Base-by-base conservation (phyloP, 2,888 invertebrate species). In the Neelides folsomi region DNA sequence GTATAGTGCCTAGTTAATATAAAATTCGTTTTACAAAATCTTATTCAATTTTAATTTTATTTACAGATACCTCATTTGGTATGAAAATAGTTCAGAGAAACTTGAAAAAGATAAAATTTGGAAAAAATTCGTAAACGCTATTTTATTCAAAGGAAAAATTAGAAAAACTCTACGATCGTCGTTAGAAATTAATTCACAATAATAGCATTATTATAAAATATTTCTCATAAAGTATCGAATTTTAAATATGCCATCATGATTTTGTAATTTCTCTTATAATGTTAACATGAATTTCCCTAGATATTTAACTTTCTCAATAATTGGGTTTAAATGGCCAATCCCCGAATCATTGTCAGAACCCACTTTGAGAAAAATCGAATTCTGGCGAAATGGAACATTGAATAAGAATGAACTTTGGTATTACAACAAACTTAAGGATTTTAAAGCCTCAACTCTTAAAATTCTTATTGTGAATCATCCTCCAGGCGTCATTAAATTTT, bases 31-130 rank as follows among this genome's bases (percentile, higher is more conserved):
- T 46, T 27, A 5, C n/a, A 46, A 34, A 35, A 37, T 47, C 16
- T 6, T 41, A 27, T 40, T 35, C 6, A 8, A n/a, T 27, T n/a
- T 43, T 5, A 19, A 2, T 34, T 35, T 34, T 44, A 12, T 19
- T 47, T 52, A 8, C 44, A 62, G 62, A 39, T 64, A 61, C 45
- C 51, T 64, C 1, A 60, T 64, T 37, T 64, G 64, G 64, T 64
- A 64, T 20, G 58, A 54, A 5, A 36, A n/a, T 1, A 51, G 49
- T 16, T 54, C 58, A 20, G 54, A 53, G 37, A 41, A 1, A 4
- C 62, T 62, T 48, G 62, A 61, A 43, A 15, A 49, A 5, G 59
- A 64, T 45, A 55, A 57, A 1, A 59, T 64, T 9, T 64, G 64
- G 64, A 58, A 56, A 46, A 64, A 64, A 42, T 53, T 64, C 19